phyloP scores from a whole-genome alignment of 2,888 invertebrate species.

The Ophioninae sp. region DNA sequence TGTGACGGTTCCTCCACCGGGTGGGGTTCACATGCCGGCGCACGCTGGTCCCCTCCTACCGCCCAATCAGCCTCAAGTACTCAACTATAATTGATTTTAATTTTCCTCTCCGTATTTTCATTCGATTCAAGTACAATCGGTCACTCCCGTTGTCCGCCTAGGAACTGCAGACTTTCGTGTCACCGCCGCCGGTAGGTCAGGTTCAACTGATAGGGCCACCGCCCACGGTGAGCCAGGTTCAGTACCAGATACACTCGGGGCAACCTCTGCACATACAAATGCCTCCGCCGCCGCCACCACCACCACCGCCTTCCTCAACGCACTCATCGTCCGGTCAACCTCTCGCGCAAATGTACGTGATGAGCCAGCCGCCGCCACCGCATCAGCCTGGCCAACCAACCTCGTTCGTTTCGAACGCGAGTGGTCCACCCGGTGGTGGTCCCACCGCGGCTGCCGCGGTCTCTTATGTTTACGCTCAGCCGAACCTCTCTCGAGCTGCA shows the following conservation, averaged over 20 bases:
- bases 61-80: constrained; percentile 77
- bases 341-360: constrained; percentile 79
- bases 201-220: constrained; percentile 79
- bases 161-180: constrained; percentile 79
- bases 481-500: constrained; percentile 74
- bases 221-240: constrained; percentile 79
- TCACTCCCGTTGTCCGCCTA: constrained; percentile 54
- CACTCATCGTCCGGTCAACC: constrained; percentile 76
- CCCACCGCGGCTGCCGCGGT: constrained; percentile 74
- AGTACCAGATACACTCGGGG: constrained; percentile 79
- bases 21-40: constrained; percentile 79
- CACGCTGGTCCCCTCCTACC: constrained; percentile 79
- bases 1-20: constrained; percentile 78
- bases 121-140: neutral
- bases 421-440: constrained; percentile 65
- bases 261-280: constrained; percentile 77
- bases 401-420: constrained; percentile 72
- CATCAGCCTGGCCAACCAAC: constrained; percentile 70
- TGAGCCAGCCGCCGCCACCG: constrained; percentile 77
- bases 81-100: too few relatives aligned
- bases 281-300: neutral
- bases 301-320: constrained; percentile 64
- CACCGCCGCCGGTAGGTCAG: constrained; percentile 77
- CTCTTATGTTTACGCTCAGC: constrained; percentile 79
- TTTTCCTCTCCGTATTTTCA: neutral